A percentile compares a stretch with the other conserved stretches of the same genome.
Conservation (phyloP, 1,140 invertebrate genomes). For the Aphelenchoides fujianensis region DNA sequence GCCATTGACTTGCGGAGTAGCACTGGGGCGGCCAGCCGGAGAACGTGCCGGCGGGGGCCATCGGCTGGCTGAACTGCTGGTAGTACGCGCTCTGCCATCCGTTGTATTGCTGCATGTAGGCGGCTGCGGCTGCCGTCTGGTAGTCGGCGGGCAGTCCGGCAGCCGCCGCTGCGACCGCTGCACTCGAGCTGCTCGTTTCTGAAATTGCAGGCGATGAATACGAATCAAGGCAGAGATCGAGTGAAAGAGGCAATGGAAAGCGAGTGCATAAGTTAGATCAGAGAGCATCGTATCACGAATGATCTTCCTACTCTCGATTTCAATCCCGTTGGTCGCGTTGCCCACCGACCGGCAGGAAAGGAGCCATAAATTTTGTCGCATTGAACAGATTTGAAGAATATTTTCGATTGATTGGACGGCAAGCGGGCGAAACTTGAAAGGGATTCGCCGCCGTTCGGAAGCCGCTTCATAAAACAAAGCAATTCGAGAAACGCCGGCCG, state of each 20-base stretch:
- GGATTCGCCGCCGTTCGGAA: conserved; percentile 14
- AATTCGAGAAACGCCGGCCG: conserved; percentile 3
- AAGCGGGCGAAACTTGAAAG: conserved; percentile 12
- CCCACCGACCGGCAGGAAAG: neutral
- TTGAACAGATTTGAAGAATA: conserved; percentile 11
- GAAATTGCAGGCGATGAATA: too few relatives aligned
- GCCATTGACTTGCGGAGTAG: conserved; percentile 38
- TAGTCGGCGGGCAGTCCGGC: conserved; percentile 27
- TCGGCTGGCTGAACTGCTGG: conserved; percentile 43
- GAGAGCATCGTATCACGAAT: too few relatives aligned
- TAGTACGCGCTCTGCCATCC: conserved; percentile 49
- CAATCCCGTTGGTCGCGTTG: too few relatives aligned
- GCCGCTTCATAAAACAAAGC: conserved; percentile 21
- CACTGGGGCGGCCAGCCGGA: conserved; percentile 45
- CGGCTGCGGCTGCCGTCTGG: conserved; percentile 36
- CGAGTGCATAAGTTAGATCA: too few relatives aligned
- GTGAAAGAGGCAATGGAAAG: too few relatives aligned
- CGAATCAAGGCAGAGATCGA: too few relatives aligned
- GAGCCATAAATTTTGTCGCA: neutral
- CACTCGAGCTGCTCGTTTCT: conserved; percentile 24
- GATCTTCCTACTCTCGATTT: too few relatives aligned
- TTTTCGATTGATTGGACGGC: conserved; percentile 8
- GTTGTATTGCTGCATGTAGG: conserved; percentile 32
- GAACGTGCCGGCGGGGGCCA: conserved; percentile 34
- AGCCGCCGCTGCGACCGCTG: conserved; percentile 13